Base-by-base conservation (phyloP, 2,113 vertebrate species). In the Chaetodon auriga region DNA sequence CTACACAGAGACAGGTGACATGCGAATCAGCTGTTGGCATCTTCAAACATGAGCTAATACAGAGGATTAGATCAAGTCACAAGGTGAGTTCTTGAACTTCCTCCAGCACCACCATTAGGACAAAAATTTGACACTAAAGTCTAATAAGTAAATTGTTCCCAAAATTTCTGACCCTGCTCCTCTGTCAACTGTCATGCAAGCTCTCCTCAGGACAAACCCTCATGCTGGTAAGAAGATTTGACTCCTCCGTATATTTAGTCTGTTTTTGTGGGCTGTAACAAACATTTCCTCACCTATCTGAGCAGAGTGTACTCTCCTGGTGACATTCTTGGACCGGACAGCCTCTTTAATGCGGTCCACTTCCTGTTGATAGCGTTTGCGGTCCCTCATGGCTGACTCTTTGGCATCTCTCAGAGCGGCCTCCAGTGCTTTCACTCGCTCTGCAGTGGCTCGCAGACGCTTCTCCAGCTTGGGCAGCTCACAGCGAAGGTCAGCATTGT, bases 381-480 rank as follows among this genome's bases (percentile, higher is more conserved):
- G 96, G 93, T 99, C 98, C 12, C 95, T 92, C 91, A 96, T 91
- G 43, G 97, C 95, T 0, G 96, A 96, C 80, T 97, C 96, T 94
- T 98, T 99, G 92, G 97, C 96, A 25, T 97, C 96, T 91, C 96
- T 97, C 87, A 99, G 93, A 1, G 96, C 95, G 0, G 92, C 91
- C 92, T 99, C 98, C 93, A 99, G 94, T 38, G 96, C 96, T 94
- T 97, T 98, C 9, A 98, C 97, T 0, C 98, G 92, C 93, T 99
- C 97, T 0, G 96, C 96, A 0, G 97, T 97, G 76, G 96, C 97
- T 0, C 97, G 92, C 78, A 99, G 95, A 73, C 98, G 96, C 94
- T 98, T 97, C 87, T 99, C 97, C 93, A 97, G 92, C 93, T 98
- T 99, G 71, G 98, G 97, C 82, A 99, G 96, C 93, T 99, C 97